Evolutionary conservation across 2,113 vertebrate species (phyloP).

Genomic region (Lophura nycthemera): DNA sequence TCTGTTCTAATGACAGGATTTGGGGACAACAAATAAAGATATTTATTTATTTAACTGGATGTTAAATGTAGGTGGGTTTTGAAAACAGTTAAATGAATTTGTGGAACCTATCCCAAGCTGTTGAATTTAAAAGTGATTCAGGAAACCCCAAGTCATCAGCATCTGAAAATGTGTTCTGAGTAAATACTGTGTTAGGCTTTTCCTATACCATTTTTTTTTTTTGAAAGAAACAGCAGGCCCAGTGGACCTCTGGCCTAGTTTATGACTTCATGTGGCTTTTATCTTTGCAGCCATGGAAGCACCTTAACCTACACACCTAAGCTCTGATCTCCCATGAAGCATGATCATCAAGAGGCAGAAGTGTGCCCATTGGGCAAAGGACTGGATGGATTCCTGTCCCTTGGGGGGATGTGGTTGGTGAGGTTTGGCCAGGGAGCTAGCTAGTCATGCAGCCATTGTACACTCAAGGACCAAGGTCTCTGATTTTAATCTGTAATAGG

Average conservation of each 20-base stretch:
- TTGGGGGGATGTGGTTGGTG: accelerated
- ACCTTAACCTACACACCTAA: not conserved
- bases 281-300: accelerated
- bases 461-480: not conserved
- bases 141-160: not conserved
- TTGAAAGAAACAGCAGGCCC: not conserved
- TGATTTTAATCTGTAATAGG: not conserved
- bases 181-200: not conserved
- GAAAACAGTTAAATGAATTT: not conserved
- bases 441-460: not conserved
- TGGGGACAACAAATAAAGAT: not conserved
- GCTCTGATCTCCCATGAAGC: accelerated
- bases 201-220: not conserved
- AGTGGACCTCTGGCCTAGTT: not conserved
- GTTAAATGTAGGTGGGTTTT: not conserved
- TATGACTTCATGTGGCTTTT: not conserved
- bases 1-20: not conserved
- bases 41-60: not conserved
- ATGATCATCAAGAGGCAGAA: not conserved
- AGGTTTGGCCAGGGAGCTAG: not conserved
- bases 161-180: not conserved
- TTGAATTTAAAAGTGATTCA: not conserved
- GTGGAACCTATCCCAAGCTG: not conserved
- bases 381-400: not conserved
- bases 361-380: not conserved